Conservation (phyloP, 2,113 vertebrate species). For the Eira barbara region DNA sequence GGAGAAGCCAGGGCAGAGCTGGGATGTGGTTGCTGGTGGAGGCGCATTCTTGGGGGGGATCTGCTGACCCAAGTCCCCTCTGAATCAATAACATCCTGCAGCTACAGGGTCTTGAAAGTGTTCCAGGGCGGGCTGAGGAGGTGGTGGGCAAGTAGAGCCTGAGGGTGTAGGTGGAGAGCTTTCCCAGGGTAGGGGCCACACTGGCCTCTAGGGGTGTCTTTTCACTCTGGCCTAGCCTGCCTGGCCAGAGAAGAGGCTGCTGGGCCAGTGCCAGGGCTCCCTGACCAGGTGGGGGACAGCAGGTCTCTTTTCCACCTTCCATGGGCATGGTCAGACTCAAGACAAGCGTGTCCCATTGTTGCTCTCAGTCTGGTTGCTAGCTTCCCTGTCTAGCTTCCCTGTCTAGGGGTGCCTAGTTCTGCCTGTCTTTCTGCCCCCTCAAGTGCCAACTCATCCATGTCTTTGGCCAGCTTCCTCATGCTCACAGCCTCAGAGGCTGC, state of each 20-base stretch:
- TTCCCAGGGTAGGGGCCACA: background rate
- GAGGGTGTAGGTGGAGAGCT: background rate
- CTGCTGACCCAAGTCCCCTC: background rate
- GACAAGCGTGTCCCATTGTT: conserved; percentile 84
- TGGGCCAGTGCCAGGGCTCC: background rate
- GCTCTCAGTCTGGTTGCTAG: conserved; percentile 85
- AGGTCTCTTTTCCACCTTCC: conserved; percentile 59
- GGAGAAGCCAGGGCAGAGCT: background rate
- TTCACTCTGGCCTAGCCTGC: background rate
- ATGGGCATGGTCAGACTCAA: conserved; percentile 68
- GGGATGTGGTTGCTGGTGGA: background rate
- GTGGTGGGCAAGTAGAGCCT: background rate
- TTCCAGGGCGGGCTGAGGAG: background rate
- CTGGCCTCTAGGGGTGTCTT: background rate
- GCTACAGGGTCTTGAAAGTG: background rate
- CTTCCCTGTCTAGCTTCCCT: conserved; percentile 84
- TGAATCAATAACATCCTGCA: conserved; percentile 41
- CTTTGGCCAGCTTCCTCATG: conserved; percentile 90
- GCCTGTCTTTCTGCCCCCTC: conserved; percentile 83
- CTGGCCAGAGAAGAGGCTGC: conserved; percentile 35
- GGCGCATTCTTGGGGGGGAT: background rate
- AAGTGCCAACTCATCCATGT: conserved; percentile 82
- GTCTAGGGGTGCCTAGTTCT: conserved; percentile 81
- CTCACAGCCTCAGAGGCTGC: conserved; percentile 83
- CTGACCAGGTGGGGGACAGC: background rate